Conservation (phyloP, 2,113 vertebrate genomes). For the Caracal caracal region DNA sequence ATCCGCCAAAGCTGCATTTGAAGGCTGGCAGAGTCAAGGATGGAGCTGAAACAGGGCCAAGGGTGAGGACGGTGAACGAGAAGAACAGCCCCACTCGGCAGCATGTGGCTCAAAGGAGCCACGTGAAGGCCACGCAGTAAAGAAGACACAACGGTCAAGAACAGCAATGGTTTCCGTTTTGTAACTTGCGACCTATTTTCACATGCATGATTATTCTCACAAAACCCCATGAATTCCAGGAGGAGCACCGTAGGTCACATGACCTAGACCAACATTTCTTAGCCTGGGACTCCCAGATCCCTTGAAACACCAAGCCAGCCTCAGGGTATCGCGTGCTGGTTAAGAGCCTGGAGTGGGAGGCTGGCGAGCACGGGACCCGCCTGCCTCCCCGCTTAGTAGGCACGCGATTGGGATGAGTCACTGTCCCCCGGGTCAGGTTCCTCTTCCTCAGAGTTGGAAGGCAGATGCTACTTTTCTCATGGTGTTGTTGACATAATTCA, state of each 20-base stretch:
- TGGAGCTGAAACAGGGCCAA: background rate
- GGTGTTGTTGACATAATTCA: background rate
- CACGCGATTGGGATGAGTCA: accelerated
- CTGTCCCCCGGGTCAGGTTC: too few relatives aligned
- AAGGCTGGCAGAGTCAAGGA: background rate
- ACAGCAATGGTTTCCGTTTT: background rate
- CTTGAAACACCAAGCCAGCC: accelerated
- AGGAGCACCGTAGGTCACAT: too few relatives aligned
- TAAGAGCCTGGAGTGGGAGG: too few relatives aligned
- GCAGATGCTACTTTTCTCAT: too few relatives aligned
- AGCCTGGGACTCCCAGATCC: background rate
- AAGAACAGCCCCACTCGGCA: accelerated
- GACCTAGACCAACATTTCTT: background rate
- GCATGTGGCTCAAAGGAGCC: background rate
- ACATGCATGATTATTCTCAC: background rate
- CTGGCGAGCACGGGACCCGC: accelerated
- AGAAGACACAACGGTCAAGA: accelerated
- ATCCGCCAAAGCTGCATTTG: accelerated
- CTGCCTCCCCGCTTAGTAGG: background rate
- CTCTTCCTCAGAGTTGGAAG: background rate
- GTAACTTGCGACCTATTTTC: background rate
- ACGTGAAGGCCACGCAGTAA: accelerated
- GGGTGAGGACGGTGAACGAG: background rate
- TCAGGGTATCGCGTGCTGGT: accelerated
- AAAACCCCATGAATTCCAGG: background rate